Evolutionary conservation across 2,888 invertebrate genomes (phyloP), one percentile per base, ranked within the genome.

Genomic region (Neocrepidodera transversa): DNA sequence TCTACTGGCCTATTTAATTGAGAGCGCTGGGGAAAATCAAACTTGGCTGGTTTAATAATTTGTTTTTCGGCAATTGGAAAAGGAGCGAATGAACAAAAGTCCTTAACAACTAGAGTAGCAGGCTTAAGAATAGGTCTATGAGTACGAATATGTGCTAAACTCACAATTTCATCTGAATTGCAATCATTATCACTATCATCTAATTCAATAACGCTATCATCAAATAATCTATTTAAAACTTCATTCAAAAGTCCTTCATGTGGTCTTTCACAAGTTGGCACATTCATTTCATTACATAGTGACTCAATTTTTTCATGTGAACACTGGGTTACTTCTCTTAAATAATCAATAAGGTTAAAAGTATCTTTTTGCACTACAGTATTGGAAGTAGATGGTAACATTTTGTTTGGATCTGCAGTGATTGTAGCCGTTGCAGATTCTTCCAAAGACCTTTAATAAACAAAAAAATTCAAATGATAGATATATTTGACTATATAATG

Each of bases 101-200:
- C n/a, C n/a, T n/a, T n/a, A n/a, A n/a, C n/a, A n/a, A n/a, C n/a
- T n/a, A 32, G 11, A 32, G 13, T 32, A 13, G 32, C 1, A 13
- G 32, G 32, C 6, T 13, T 32, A 13, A 32, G 32, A 4, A 32
- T 13, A 13, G 32, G 32, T 28, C 10, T 8, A 2, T 6, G 28
- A 28, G n/a, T n/a, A n/a, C n/a, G n/a, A n/a, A n/a, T n/a, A n/a
- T n/a, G n/a, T n/a, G n/a, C n/a, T n/a, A n/a, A n/a, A n/a, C n/a
- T n/a, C n/a, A n/a, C n/a, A n/a, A n/a, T n/a, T n/a, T n/a, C n/a
- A n/a, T n/a, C n/a, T n/a, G n/a, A n/a, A n/a, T n/a, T n/a, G n/a
- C n/a, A n/a, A n/a, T 30, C 32, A 17, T 18, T 40, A 8, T 49
- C 48, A 11, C 35, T 35, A 58, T 52, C 43, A 14, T 58, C 52